These are phyloP conservation scores for Escarpia spicata DNA, from an alignment of 2,888 invertebrate genomes.

Conservation along the genomic window DNA sequence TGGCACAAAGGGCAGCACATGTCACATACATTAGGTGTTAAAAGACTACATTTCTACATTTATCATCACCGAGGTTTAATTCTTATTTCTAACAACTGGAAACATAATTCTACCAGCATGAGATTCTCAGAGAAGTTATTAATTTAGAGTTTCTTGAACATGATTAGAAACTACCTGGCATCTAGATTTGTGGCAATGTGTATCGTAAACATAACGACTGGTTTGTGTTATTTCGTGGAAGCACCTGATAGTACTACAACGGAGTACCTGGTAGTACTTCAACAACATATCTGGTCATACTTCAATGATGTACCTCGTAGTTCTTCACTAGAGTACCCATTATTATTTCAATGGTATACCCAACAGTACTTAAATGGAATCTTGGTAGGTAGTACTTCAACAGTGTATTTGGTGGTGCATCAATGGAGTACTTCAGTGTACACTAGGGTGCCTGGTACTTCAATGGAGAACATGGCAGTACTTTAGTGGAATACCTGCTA, in stretches of 20 bases:
- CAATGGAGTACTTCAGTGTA: neutral
- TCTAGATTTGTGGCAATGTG: too few relatives aligned
- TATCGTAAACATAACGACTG: too few relatives aligned
- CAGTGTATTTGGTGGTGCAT: neutral
- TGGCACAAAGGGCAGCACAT: constrained; percentile 42
- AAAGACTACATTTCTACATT: too few relatives aligned
- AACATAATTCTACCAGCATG: neutral
- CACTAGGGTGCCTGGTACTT: neutral
- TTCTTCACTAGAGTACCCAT: neutral
- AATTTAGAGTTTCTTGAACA: too few relatives aligned
- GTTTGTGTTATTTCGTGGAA: neutral
- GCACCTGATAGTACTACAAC: neutral
- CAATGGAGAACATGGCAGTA: neutral
- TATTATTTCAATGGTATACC: neutral
- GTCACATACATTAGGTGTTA: neutral
- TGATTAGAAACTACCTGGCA: too few relatives aligned
- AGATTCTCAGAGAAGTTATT: too few relatives aligned
- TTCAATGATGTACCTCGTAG: neutral
- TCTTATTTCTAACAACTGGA: neutral
- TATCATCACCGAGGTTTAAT: too few relatives aligned
- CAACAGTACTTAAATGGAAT: neutral
- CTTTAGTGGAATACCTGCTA: neutral
- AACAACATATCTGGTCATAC: neutral
- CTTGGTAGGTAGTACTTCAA: neutral
- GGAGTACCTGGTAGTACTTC: neutral